Evolutionary conservation across 2,113 vertebrate genomes (phyloP), one percentile per base, ranked within the genome.

Genomic region (Seriola quinqueradiata): DNA sequence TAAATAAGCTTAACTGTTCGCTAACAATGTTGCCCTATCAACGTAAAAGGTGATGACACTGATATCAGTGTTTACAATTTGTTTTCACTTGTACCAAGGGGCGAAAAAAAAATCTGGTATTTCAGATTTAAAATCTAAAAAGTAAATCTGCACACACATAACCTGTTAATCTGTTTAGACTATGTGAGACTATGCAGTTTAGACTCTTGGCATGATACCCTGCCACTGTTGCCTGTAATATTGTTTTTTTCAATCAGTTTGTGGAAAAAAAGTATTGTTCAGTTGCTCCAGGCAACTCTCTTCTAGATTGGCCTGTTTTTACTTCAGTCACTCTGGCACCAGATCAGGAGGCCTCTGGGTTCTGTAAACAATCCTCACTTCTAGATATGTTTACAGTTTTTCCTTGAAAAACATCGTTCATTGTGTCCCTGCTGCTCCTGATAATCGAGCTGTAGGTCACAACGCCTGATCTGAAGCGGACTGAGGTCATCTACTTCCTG

Each of bases 401-500:
- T 79, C 52, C 57, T 60, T 28, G 0, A 66, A 82, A 81, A 82
- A 63, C 17, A 64, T 1, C 1, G 38, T 21, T 77, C 87, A 85
- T 90, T 90, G 86, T 92, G 77, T 86, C 63, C 60, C 42, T n/a
- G 74, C 58, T 44, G 71, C 66, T 82, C 57, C 83, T 84, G 82
- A 80, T 81, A 85, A 77, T 67, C 58, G 1, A 5, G 19, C 19
- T 2, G 28, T 50, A n/a, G 83, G 83, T 87, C 85, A 87, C 74
- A 59, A 13, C 6, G 76, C 36, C 58, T 75, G 78, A 77, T 76
- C 48, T 23, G 60, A 87, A 34, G 75, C 59, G 4, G 55, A 42
- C 76, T 82, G 82, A 90, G 88, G 90, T 87, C 87, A 75, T 68
- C 61, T 12, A 88, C 86, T 88, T 93, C 92, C 91, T 89, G 73